phyloP scores from a whole-genome alignment of 1,140 invertebrate genomes.

The Diplogasteroides magnus region DNA sequence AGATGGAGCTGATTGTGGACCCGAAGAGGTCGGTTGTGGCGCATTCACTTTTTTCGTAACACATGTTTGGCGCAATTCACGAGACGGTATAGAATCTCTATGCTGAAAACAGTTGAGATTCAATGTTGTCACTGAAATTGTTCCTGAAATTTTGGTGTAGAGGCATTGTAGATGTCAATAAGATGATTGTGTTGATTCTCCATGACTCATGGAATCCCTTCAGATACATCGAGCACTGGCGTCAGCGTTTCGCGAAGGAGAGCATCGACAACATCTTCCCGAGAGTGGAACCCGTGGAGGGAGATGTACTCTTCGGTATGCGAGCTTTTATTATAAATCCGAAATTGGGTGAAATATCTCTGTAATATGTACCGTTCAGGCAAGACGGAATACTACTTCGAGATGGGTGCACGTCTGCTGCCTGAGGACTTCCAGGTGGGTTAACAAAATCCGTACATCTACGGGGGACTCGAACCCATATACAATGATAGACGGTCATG shows the following conservation, averaged over 20 bases:
- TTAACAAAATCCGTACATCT: too few species aligned
- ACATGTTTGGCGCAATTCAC: too few species aligned
- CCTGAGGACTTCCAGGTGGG: conserved; percentile 37
- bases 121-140: too few species aligned
- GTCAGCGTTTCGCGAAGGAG: conserved; percentile 51
- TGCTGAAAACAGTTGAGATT: too few species aligned
- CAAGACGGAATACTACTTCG: conserved; percentile 48
- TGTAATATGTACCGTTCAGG: too few species aligned
- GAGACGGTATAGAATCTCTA: too few species aligned
- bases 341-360: too few species aligned
- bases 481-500: too few species aligned
- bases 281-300: conserved; percentile 43
- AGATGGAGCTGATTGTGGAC: conserved; percentile 53
- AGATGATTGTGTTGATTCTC: conserved; percentile 8
- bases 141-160: too few species aligned
- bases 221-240: conserved; percentile 51
- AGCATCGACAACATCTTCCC: conserved; percentile 48
- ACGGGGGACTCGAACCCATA: too few species aligned
- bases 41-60: too few species aligned
- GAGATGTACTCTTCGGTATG: conserved; percentile 28
- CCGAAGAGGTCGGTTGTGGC: conserved; percentile 47
- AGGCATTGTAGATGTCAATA: conserved; percentile 11
- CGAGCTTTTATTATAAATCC: too few species aligned
- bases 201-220: background rate
- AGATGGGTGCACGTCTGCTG: conserved; percentile 41